Evolutionary conservation across 2,113 vertebrate species (phyloP).

Genomic region (Poicephalus meyeri): DNA sequence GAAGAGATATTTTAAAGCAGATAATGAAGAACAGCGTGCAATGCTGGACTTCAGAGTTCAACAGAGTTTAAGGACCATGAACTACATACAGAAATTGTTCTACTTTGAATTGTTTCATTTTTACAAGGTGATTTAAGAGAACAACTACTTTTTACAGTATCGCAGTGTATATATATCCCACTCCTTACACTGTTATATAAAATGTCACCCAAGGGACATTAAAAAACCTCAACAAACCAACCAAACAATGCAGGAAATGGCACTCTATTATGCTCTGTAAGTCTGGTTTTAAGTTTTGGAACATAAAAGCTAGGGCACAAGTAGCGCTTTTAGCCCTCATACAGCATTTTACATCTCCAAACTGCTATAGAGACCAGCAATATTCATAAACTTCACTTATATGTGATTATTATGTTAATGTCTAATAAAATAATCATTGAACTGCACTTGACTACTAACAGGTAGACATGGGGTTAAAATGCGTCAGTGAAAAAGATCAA

Average conservation of each 20-base stretch:
- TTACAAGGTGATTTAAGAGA: background rate
- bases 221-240: background rate
- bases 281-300: background rate
- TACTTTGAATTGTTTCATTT: background rate
- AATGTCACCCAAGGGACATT: background rate
- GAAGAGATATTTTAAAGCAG: slow-evolving; percentile 50
- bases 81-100: background rate
- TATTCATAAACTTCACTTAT: background rate
- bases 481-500: background rate
- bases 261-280: background rate
- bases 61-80: background rate
- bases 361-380: background rate
- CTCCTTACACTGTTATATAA: background rate
- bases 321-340: background rate
- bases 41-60: background rate
- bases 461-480: background rate
- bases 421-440: background rate
- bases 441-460: background rate
- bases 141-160: background rate
- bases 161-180: background rate
- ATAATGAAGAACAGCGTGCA: background rate
- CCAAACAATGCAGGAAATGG: background rate
- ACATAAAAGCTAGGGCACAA: background rate
- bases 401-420: background rate
- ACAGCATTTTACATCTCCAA: background rate